Evolutionary conservation across 1,140 invertebrate genomes (phyloP).

Genomic region (Orussus abietinus): DNA sequence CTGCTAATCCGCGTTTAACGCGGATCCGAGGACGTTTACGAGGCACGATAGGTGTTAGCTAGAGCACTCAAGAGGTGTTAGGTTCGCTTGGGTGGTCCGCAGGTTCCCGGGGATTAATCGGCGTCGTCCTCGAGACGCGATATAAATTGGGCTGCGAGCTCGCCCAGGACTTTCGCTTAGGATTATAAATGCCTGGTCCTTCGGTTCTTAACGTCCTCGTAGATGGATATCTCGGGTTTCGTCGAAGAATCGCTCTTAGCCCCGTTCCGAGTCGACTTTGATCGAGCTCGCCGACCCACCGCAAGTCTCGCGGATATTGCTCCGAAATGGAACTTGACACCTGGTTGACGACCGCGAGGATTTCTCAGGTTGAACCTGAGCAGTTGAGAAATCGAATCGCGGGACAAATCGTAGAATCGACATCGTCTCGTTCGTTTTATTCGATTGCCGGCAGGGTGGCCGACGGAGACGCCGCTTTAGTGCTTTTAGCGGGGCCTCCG

Average conservation of each 20-base stretch:
- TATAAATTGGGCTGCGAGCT: conserved; percentile 47
- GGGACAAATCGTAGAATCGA: no score
- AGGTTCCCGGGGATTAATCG: conserved; percentile 50
- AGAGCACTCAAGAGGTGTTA: conserved; percentile 45
- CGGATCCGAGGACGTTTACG: conserved; percentile 41
- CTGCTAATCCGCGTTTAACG: conserved; percentile 33
- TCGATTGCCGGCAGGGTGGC: no score
- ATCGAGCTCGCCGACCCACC: no score
- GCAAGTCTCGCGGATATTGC: no score
- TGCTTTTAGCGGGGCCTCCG: no score
- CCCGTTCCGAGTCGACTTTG: conserved; percentile 35
- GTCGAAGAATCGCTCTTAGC: conserved; percentile 40
- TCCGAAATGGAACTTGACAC: no score
- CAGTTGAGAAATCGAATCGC: no score
- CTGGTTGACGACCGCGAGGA: no score
- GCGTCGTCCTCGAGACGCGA: conserved; percentile 37
- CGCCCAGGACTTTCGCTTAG: conserved; percentile 34
- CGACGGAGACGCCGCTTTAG: no score
- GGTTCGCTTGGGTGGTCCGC: conserved; percentile 50
- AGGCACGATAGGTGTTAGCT: conserved; percentile 34
- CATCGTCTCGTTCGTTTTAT: no score
- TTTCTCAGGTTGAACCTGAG: no score
- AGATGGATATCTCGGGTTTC: conserved; percentile 46
- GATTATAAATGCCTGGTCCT: conserved; percentile 48
- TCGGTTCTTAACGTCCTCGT: conserved; percentile 44